Evolutionary conservation across 2,113 vertebrate species (phyloP).

Genomic region (Nannobrachium achirus): DNA sequence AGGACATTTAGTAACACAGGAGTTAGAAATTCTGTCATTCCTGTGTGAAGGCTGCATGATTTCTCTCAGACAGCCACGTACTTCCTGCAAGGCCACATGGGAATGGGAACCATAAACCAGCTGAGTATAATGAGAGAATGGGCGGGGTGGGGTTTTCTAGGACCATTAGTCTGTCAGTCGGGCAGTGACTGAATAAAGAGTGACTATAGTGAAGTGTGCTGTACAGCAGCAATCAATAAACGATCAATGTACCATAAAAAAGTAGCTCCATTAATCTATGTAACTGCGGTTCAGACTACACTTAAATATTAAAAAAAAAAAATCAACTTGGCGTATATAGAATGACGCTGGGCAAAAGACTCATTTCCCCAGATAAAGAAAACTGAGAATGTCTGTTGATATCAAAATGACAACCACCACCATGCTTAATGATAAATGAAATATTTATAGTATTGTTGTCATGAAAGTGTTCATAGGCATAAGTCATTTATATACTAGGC

Average conservation of each 20-base stretch:
- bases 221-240: neutral
- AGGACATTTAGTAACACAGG: too few species aligned
- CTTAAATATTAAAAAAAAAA: too few species aligned
- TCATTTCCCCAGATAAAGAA: too few species aligned
- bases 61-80: slow-evolving; percentile 24
- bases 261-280: too few species aligned
- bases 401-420: too few species aligned
- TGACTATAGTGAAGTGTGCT: neutral
- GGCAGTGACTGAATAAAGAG: neutral
- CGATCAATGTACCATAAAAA: neutral
- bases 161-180: neutral
- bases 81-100: slow-evolving; percentile 64
- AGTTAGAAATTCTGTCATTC: neutral
- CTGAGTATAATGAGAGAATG: slow-evolving; percentile 11
- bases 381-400: too few species aligned
- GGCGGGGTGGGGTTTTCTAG: neutral
- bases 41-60: slow-evolving; percentile 5
- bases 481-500: too few species aligned
- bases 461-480: too few species aligned
- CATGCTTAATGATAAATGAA: too few species aligned
- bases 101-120: slow-evolving; percentile 39
- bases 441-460: too few species aligned
- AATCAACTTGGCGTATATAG: too few species aligned
- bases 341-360: neutral
- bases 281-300: too few species aligned